Base-by-base conservation (phyloP, 2,797 vertebrate species). In the Coluber constrictor region DNA sequence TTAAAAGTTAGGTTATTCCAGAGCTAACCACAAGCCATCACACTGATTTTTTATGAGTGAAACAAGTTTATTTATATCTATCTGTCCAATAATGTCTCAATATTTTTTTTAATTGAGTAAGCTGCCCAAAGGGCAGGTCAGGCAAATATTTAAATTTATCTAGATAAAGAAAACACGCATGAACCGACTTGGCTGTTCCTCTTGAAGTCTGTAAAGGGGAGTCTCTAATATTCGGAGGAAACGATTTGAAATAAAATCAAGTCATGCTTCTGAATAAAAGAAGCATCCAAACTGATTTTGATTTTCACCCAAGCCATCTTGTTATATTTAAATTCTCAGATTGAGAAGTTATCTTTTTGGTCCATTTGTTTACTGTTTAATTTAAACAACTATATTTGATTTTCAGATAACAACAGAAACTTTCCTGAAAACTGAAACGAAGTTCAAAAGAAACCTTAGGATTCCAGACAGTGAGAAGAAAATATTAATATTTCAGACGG, bases 1-100 rank as follows among this genome's bases (percentile, higher is more conserved):
- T 54, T 10, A 94, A 95, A 92, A 60, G 0, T 91, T 1, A 7
- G 88, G 5, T 93, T 63, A 88, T 92, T 88, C 88, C 20, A 56
- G 92, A 91, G 86, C 0, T 0, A 95, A 89, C 16, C 0, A 43
- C 56, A 1, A 60, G 1, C 27, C 87, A 3, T 23, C 11, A 56
- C 57, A 89, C 25, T 89, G 66, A 37, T 79, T 88, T 4, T 88
- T 90, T 25, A 54, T 91, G 56, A 56, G 15, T 47, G n/a, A 91
- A 91, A 32, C 87, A 66, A 92, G 91, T 87, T 59, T 47, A 86
- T 27, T 86, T 86, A 70, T 51, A 89, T 59, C 7, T 60, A 70
- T 91, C 54, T 70, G 37, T 29, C 11, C 89, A 91, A 27, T 90
- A 66, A 90, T 66, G 60, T 63, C 16, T 29, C 79, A 15, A 43